Evolutionary conservation across 1,140 invertebrate genomes (phyloP), one percentile per base, ranked within the genome.

Genomic region (Cheumatopsyche charites): DNA sequence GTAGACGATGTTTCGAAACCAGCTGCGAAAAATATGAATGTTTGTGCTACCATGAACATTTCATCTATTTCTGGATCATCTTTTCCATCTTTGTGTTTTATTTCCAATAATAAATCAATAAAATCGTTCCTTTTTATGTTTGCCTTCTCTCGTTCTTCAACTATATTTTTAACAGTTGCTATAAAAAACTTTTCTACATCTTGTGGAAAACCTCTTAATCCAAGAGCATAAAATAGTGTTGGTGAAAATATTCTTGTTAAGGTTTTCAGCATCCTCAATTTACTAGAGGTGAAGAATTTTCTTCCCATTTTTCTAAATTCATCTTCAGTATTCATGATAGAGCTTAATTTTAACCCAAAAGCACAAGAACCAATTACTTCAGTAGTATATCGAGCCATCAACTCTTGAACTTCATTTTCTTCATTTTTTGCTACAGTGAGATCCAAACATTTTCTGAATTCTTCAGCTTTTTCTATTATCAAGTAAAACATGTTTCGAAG

Each of bases 361-460:
- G 85, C 86, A 49, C 85, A 86, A 4, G 79, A 82, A 1, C 83
- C 86, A 25, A 91, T 88, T 0, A 88, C 80, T 74, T 91, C 89
- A 23, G 88, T 88, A 0, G 86, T 85, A 70, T 85, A 90, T 19
- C 80, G 81, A 0, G 80, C 82, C 26, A 82, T 78, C 0, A 86
- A 21, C 9, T 86, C 82, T 55, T 82, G 84, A 0, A 80, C 1
- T 15, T 83, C 79, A 0, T 79, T 63, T 67, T 63, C 62, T 4
- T 62, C 45, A 26, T 67, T 47, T 2, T 67, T 65, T 1, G 43
- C 12, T 17, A 65, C 12, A 0, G 12, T 49, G n/a, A 23, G 63
- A 0, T 71, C 62, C 12, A 82, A 43, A 74, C 77, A 78, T 41
- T 73, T 62, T 15, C 76, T 23, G 41, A 81, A 75, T 19, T 78